Percentiles rank a stretch among this genome's conserved stretches.
Conservation (phyloP, 2,797 vertebrate genomes). For the Sciurus carolinensis region DNA sequence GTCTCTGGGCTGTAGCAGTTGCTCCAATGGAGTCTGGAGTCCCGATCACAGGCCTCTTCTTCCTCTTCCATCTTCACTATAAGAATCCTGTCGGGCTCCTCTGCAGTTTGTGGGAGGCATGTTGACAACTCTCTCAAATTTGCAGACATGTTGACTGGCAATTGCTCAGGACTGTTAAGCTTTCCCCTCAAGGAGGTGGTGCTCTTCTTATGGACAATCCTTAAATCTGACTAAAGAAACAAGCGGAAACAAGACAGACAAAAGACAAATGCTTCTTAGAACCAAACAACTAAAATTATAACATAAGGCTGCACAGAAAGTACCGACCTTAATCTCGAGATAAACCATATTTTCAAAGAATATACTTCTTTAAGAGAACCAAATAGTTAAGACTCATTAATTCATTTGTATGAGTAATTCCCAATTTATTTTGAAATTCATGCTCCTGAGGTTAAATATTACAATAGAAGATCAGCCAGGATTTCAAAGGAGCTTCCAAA, state of each 20-base stretch:
- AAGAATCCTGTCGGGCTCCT: neutral
- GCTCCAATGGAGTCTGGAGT: neutral
- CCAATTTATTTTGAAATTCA: slow-evolving; percentile 52
- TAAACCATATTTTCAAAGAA: slow-evolving; percentile 49
- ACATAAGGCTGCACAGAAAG: slow-evolving; percentile 11
- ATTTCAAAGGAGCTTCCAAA: neutral
- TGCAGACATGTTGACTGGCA: slow-evolving; percentile 53
- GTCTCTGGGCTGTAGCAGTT: slow-evolving; percentile 55
- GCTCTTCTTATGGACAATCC: neutral
- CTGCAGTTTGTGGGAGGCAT: neutral
- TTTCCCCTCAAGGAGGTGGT: neutral
- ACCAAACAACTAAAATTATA: slow-evolving; percentile 33
- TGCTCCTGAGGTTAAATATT: neutral
- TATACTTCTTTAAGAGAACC: neutral
- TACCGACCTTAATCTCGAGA: neutral
- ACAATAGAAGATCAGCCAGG: neutral
- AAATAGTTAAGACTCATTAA: slow-evolving; percentile 25
- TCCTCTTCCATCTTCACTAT: slow-evolving; percentile 63
- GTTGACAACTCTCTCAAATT: neutral
- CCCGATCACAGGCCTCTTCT: neutral
- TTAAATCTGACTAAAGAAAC: slow-evolving; percentile 50
- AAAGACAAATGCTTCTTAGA: slow-evolving; percentile 49
- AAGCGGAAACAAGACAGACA: slow-evolving; percentile 40
- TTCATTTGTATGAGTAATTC: neutral
- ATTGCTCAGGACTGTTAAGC: neutral